Percentiles rank a stretch among this genome's conserved stretches.
phyloP scores from a whole-genome alignment of 2,888 invertebrate genomes.

The Ochropleura plecta region DNA sequence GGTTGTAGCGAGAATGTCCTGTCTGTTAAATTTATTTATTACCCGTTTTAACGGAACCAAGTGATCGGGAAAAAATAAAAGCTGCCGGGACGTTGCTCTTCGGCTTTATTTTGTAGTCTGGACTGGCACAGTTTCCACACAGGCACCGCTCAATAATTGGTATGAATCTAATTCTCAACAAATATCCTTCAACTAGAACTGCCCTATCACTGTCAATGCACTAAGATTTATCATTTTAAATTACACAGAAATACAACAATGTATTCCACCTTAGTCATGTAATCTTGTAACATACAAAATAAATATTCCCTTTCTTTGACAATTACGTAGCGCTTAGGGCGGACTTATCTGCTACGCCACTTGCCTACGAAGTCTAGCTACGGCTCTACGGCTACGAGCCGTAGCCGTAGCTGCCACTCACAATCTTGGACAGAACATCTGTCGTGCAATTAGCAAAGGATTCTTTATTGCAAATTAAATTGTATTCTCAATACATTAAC shows the following conservation, averaged over 20 bases:
- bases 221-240: constrained; percentile 13
- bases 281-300: not conserved
- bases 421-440: constrained; percentile 17
- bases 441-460: not conserved
- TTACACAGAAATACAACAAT: not conserved
- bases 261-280: not conserved
- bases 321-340: constrained; percentile 27
- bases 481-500: constrained; percentile 21
- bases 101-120: constrained; percentile 72
- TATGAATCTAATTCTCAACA: constrained; percentile 72
- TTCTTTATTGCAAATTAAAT: constrained; percentile 17
- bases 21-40: constrained; percentile 67
- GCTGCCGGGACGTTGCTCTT: constrained; percentile 69
- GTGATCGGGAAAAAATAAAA: constrained; percentile 67
- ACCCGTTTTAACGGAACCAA: constrained; percentile 71
- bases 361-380: constrained; percentile 35
- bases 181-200: constrained; percentile 66
- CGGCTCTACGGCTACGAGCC: constrained; percentile 38
- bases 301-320: not conserved
- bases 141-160: constrained; percentile 79
- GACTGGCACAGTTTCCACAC: constrained; percentile 72
- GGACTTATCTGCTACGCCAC: constrained; percentile 25
- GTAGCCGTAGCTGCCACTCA: constrained; percentile 29
- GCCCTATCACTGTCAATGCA: constrained; percentile 13
- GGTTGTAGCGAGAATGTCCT: constrained; percentile 64